Conservation (phyloP, 1,140 invertebrate species). For the Trichomalopsis sarcophagae region DNA sequence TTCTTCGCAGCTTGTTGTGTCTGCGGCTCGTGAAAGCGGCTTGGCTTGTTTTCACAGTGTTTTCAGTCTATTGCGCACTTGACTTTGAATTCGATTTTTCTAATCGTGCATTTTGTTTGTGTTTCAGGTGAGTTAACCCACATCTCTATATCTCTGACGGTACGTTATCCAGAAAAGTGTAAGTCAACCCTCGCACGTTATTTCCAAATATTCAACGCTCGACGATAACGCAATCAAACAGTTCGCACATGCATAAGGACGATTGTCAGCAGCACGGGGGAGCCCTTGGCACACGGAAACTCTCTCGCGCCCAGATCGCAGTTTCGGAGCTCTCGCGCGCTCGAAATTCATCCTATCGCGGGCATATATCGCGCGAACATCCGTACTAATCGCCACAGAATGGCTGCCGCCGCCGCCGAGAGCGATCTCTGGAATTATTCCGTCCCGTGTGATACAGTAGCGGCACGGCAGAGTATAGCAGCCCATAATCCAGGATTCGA, state of each 20-base stretch:
- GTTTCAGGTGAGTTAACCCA: constrained; percentile 20
- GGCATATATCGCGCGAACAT: neutral
- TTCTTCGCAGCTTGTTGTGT: neutral
- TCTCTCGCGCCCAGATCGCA: neutral
- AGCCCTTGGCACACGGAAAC: neutral
- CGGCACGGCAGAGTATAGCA: neutral
- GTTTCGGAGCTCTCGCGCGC: neutral
- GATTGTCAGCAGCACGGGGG: too few relatives aligned
- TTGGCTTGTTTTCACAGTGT: neutral
- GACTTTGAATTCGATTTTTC: neutral
- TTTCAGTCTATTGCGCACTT: neutral
- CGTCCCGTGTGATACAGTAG: neutral
- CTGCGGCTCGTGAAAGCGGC: neutral
- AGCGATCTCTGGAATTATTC: constrained; percentile 19
- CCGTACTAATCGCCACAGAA: constrained; percentile 24
- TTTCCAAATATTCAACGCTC: too few relatives aligned
- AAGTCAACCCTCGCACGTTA: neutral
- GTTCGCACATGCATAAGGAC: too few relatives aligned
- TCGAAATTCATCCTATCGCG: constrained; percentile 33
- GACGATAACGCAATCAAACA: too few relatives aligned
- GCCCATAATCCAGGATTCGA: constrained; percentile 17
- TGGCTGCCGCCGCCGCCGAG: neutral
- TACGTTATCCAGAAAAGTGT: neutral
- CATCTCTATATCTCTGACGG: neutral
- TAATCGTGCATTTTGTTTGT: neutral